Conservation (phyloP, 2,113 vertebrate genomes). For the Mohoua ochrocephala region DNA sequence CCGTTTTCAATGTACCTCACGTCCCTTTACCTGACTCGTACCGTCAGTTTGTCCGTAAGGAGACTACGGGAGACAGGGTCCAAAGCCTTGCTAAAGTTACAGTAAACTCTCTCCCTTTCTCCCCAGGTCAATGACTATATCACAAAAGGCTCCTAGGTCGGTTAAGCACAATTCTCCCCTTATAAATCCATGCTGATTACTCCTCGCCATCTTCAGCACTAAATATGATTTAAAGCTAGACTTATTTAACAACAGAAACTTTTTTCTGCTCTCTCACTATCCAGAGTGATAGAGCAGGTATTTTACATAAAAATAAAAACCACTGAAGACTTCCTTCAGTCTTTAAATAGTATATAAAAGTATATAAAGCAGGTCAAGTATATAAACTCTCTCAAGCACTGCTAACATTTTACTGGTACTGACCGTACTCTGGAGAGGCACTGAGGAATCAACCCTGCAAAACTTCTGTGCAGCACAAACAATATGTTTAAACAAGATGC, state of each 20-base stretch:
- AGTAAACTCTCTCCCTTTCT: not conserved
- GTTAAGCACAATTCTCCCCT: not conserved
- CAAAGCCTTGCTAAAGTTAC: not conserved
- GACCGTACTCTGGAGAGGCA: not conserved
- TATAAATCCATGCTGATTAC: not conserved
- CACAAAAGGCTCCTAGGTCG: not conserved
- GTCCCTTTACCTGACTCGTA: no score
- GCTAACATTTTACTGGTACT: not conserved
- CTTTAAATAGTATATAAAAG: not conserved
- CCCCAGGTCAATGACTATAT: not conserved
- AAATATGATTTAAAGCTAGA: not conserved
- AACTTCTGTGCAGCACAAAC: not conserved
- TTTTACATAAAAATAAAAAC: not conserved
- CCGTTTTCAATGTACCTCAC: not conserved
- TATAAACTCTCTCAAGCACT: not conserved
- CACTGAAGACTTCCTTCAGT: not conserved
- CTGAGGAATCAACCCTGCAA: not conserved
- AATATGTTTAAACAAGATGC: not conserved
- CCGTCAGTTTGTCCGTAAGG: not conserved
- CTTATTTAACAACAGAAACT: not conserved
- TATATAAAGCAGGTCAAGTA: not conserved
- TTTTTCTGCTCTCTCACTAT: not conserved
- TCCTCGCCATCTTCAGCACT: not conserved
- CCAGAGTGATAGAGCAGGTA: not conserved
- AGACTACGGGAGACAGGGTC: accelerated